Conservation (phyloP, 2,113 vertebrate genomes). For the Symphodus melops region DNA sequence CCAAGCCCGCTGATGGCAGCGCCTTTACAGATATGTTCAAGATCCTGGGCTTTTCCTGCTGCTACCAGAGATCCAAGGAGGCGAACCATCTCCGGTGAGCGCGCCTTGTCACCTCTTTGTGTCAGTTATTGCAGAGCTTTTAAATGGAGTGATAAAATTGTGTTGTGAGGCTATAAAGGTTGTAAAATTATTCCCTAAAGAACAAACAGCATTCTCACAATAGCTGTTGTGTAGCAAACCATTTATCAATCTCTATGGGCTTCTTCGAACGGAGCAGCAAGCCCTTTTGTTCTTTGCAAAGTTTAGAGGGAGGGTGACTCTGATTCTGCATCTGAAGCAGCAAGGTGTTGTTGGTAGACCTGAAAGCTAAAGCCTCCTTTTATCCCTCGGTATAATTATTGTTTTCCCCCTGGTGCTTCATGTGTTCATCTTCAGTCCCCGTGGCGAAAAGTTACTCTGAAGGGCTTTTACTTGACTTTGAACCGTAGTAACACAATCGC, state of each 20-base stretch:
- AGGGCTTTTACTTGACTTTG: slow-evolving; percentile 64
- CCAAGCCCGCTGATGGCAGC: slow-evolving; percentile 93
- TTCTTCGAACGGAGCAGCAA: slow-evolving; percentile 5
- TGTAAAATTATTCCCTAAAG: slow-evolving; percentile 6
- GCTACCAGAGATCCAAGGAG: slow-evolving; percentile 74
- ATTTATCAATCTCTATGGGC: slow-evolving; percentile 16
- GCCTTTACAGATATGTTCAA: slow-evolving; percentile 93
- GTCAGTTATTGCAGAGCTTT: not conserved
- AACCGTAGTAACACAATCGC: slow-evolving; percentile 64
- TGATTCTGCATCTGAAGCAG: slow-evolving; percentile 28
- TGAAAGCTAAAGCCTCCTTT: slow-evolving; percentile 60
- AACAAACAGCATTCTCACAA: not conserved
- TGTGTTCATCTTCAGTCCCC: slow-evolving; percentile 59
- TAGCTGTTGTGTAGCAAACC: slow-evolving; percentile 3
- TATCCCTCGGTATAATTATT: slow-evolving; percentile 58
- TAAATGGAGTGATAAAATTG: not conserved
- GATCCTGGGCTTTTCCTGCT: slow-evolving; percentile 88
- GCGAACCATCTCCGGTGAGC: slow-evolving; percentile 74
- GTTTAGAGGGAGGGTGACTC: slow-evolving; percentile 17
- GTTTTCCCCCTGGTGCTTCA: slow-evolving; percentile 14
- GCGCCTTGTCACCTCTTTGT: slow-evolving; percentile 15
- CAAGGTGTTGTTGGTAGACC: slow-evolving; percentile 42
- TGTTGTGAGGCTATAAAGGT: slow-evolving; percentile 6
- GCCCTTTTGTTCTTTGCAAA: slow-evolving; percentile 21
- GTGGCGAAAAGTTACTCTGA: slow-evolving; percentile 61